Percentiles rank a stretch among this genome's conserved stretches.
phyloP scores from a whole-genome alignment of 2,113 vertebrate genomes.

The Oryzias curvinotus region DNA sequence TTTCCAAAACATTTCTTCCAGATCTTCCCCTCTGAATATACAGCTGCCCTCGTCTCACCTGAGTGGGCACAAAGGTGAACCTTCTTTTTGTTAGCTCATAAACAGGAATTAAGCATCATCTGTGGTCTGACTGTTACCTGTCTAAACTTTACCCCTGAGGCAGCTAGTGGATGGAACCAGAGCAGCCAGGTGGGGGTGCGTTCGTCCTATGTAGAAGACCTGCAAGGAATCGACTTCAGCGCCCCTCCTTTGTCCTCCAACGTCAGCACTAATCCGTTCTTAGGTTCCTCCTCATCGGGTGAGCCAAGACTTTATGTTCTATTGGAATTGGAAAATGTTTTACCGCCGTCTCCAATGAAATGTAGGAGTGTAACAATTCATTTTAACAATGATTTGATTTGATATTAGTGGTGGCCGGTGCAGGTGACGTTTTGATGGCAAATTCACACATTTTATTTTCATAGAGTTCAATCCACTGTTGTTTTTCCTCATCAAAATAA shows the following conservation, averaged over 20 bases:
- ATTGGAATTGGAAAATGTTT: too few relatives aligned
- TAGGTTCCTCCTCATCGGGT: constrained; percentile 47
- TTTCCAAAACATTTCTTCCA: not conserved
- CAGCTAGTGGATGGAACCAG: constrained; percentile 40
- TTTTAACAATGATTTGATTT: too few relatives aligned
- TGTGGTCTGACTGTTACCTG: too few relatives aligned
- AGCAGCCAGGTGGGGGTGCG: constrained; percentile 10
- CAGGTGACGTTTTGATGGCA: too few relatives aligned
- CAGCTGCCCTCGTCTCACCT: not conserved
- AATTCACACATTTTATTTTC: too few relatives aligned
- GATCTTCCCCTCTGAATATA: constrained; percentile 7
- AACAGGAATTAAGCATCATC: too few relatives aligned
- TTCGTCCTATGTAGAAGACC: constrained; percentile 71
- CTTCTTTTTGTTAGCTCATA: not conserved
- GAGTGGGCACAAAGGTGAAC: constrained; percentile 21
- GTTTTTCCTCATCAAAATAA: too few relatives aligned
- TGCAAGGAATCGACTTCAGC: constrained; percentile 72
- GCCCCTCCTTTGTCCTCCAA: constrained; percentile 11
- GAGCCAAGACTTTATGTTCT: not conserved
- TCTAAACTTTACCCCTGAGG: constrained; percentile 6
- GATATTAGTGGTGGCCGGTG: too few relatives aligned
- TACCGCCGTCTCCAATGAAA: too few relatives aligned
- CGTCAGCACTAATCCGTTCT: constrained; percentile 53
- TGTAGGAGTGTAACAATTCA: too few relatives aligned
- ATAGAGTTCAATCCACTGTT: too few relatives aligned